Percentiles rank a stretch among this genome's conserved stretches.
Conservation (phyloP, 1,140 invertebrate species). For the Neodiprion virginianus region DNA sequence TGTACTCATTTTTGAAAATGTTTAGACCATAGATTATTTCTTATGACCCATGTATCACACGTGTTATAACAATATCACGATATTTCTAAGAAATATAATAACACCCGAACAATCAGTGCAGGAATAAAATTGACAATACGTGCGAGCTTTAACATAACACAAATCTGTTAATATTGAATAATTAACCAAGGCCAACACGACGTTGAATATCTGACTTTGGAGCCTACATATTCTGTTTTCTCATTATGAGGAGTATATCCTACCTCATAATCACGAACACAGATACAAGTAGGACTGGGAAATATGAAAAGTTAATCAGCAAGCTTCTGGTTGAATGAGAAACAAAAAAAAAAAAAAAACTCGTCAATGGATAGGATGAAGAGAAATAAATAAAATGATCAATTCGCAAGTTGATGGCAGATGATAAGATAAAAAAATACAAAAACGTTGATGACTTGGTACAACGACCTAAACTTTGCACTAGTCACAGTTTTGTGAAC, state of each 20-base stretch:
- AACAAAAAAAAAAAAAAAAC: neutral
- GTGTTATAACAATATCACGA: too few species aligned
- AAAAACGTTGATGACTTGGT: neutral
- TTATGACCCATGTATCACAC: too few species aligned
- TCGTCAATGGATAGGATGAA: neutral
- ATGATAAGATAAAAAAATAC: neutral
- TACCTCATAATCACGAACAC: neutral
- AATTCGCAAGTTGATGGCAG: constrained; percentile 1
- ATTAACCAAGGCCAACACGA: too few species aligned
- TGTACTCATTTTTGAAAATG: too few species aligned
- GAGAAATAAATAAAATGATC: neutral
- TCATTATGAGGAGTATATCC: neutral
- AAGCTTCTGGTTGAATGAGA: neutral
- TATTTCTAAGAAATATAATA: too few species aligned
- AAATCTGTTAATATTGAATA: too few species aligned
- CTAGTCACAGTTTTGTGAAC: neutral
- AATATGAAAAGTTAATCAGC: neutral
- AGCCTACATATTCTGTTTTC: neutral
- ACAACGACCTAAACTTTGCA: neutral
- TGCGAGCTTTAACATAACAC: too few species aligned
- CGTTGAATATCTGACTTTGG: too few species aligned
- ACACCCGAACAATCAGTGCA: too few species aligned
- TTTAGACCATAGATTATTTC: too few species aligned
- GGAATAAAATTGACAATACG: too few species aligned
- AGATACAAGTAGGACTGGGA: neutral